A percentile compares a stretch with the other conserved stretches of the same genome.
Evolutionary conservation across 2,888 invertebrate species (phyloP).

Genomic region (Odontocerum albicorne): DNA sequence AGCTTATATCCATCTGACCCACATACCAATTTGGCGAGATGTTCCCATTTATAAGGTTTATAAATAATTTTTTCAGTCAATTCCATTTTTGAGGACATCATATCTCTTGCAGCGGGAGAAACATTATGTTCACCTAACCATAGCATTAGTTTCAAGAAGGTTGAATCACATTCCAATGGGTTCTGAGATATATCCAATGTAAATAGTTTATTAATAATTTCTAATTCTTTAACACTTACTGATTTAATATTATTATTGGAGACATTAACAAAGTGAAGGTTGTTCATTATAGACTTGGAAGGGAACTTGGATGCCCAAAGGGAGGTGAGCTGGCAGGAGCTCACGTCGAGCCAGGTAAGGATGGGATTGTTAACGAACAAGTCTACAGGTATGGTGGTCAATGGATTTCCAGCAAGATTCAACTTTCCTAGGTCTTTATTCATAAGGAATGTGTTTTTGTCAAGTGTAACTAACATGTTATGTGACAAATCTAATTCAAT

Average conservation of each 20-base stretch:
- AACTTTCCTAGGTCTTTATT: slow-evolving; percentile 67
- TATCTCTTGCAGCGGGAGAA: slow-evolving; percentile 52
- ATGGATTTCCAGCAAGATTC: slow-evolving; percentile 72
- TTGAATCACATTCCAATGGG: slow-evolving; percentile 67
- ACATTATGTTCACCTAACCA: slow-evolving; percentile 64
- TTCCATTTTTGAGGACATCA: slow-evolving; percentile 49
- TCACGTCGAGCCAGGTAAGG: slow-evolving; percentile 69
- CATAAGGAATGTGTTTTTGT: slow-evolving; percentile 64
- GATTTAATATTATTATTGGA: slow-evolving; percentile 61
- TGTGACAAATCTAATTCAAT: slow-evolving; percentile 72
- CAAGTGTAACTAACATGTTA: slow-evolving; percentile 65
- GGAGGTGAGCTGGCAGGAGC: slow-evolving; percentile 66
- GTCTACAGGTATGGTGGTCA: slow-evolving; percentile 65
- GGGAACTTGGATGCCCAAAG: slow-evolving; percentile 64
- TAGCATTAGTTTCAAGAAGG: slow-evolving; percentile 67
- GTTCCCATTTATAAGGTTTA: slow-evolving; percentile 52
- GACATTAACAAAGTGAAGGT: slow-evolving; percentile 60
- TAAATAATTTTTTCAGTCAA: slow-evolving; percentile 48
- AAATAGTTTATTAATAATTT: slow-evolving; percentile 58
- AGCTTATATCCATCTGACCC: slow-evolving; percentile 41
- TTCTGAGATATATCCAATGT: slow-evolving; percentile 66
- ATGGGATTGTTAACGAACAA: slow-evolving; percentile 65
- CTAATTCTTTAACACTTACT: slow-evolving; percentile 61
- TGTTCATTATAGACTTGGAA: slow-evolving; percentile 53
- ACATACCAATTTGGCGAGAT: slow-evolving; percentile 52